Evolutionary conservation across 2,888 invertebrate species (phyloP), one percentile per base, ranked within the genome.

Genomic region (Drosophila macrothrix): DNA sequence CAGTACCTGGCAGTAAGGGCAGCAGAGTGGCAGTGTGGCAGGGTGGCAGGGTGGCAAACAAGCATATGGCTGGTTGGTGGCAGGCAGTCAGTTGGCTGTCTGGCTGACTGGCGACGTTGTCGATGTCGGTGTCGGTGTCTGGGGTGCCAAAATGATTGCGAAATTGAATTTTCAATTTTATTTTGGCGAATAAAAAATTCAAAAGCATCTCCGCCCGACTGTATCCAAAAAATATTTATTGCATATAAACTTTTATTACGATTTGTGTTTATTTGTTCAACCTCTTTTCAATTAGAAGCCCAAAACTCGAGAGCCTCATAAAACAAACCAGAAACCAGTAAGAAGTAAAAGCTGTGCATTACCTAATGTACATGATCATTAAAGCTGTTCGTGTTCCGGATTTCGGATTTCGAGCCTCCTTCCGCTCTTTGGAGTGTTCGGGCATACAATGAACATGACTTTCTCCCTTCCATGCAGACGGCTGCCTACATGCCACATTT

Each of bases 201-300:
- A 88, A 84, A 88, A 84, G 84, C 80, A 60, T 56, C 69, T 68
- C 33, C 54, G 62, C 66, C 74, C 65, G 67, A 65, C 78, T 65
- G 72, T 41, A 72, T 39, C 77, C 73, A 70, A 82, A 86, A 84
- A 77, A 86, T 84, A 91, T 91, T 92, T 91, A 92, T 91, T 90
- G 90, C 90, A 90, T 91, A 91, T 92, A 91, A 91, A 91, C 87
- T 91, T 92, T 91, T 91, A 91, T 91, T 86, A 82, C 86, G 84
- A 86, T 88, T 86, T 85, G 77, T 78, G 84, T 90, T 88, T 90
- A 73, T 84, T 86, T 82, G 69, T 31, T 73, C 85, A 85, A 82
- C 83, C 85, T 88, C 82, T 83, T 86, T 85, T 78, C 88, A 86
- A 88, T 88, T 88, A 85, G 80, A 82, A 78, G 61, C 53, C 72